Conservation (phyloP, 2,113 vertebrate species). For the Ceratotherium simum region DNA sequence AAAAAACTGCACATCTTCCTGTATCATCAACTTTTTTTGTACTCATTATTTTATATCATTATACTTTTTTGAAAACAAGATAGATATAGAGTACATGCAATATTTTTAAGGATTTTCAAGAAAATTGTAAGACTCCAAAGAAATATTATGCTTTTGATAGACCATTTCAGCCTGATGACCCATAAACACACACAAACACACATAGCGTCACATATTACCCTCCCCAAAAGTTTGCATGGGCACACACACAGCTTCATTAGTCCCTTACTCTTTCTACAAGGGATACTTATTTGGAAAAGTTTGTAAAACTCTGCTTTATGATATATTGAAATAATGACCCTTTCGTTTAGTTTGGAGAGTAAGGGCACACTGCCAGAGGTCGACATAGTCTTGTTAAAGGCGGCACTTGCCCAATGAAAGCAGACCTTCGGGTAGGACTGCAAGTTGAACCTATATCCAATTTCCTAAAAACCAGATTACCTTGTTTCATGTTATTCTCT, state of each 20-base stretch:
- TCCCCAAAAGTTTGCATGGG: not conserved
- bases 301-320: not conserved
- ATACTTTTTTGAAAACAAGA: not conserved
- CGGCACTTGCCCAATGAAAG: not conserved
- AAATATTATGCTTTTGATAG: not conserved
- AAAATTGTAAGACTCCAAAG: not conserved
- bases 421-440: not conserved
- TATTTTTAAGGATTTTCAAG: not conserved
- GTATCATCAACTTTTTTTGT: not conserved
- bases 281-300: not conserved
- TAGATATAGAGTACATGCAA: not conserved
- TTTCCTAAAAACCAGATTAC: not conserved
- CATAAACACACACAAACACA: not conserved
- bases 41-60: not conserved
- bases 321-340: not conserved
- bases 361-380: not conserved
- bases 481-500: not conserved
- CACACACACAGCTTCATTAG: not conserved
- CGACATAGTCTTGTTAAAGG: not conserved
- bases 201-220: not conserved
- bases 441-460: not conserved
- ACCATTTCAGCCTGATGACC: not conserved
- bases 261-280: not conserved
- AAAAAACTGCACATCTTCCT: not conserved
- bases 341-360: not conserved